Base-by-base conservation (phyloP, 2,797 vertebrate species). In the Oreonectes daqikongensis region DNA sequence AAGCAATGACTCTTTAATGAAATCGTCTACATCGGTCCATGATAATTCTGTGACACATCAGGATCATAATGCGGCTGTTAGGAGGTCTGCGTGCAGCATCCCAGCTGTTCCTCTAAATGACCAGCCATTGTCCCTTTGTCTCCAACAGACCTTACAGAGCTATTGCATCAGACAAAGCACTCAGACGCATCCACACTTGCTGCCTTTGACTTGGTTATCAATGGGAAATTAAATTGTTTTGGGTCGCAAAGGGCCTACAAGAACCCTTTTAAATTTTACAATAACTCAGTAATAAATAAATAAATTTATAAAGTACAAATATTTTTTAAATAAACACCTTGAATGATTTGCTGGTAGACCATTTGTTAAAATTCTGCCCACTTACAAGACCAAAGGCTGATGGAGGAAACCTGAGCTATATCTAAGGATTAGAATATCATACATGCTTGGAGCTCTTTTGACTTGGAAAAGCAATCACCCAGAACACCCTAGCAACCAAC, bases 161-260 rank as follows among this genome's bases (percentile, higher is more conserved):
- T 18, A 59, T 48, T 59, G 52, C 63, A 57, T 67, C 72, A 75
- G 32, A 52, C 72, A 64, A 52, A 40, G 44, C 40, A 72, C n/a
- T 26, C 44, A 24, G 60, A 53, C 5, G 17, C 17, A 24, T 65
- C 8, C 40, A 28, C 55, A 20, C 18, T 59, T 10, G 4, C 24
- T 17, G 35, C 35, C 24, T 18, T 42, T 55, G 32, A 66, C 4
- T 57, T 65, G 38, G n/a, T 17, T 17, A 46, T n/a, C 20, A 18
- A n/a, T 0, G 0, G 6, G 10, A 38, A 53, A 65, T 55, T 52
- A 20, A 57, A 32, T 3, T 0, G 4, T 14, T 66, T 52, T 22
- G 28, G 14, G 35, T 35, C n/a, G n/a, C n/a, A n/a, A n/a, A n/a
- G n/a, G n/a, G n/a, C n/a, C n/a, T n/a, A n/a, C n/a, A n/a, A n/a